A percentile compares a stretch with the other conserved stretches of the same genome.
These are phyloP conservation scores for Atrina japonica DNA, from an alignment of 2,888 invertebrate genomes.

Conservation along the genomic window DNA sequence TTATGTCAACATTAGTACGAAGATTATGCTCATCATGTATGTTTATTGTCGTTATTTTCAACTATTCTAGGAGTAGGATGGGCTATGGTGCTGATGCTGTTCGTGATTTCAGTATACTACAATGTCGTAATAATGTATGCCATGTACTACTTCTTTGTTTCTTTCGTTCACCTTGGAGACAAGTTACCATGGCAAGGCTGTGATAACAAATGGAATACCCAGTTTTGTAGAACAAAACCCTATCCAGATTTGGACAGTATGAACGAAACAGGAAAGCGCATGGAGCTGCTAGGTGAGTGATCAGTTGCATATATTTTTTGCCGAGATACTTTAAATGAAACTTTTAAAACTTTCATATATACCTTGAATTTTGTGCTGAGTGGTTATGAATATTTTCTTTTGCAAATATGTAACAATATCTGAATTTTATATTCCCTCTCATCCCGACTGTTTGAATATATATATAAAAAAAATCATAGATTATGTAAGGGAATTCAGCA, in stretches of 20 bases:
- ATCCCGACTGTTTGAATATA: no score
- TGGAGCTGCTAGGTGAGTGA: not conserved
- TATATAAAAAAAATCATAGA: no score
- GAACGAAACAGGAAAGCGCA: slow-evolving; percentile 36
- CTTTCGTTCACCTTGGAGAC: slow-evolving; percentile 70
- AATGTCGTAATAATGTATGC: slow-evolving; percentile 73
- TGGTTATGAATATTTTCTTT: no score
- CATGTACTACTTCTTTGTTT: slow-evolving; percentile 74
- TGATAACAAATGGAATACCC: slow-evolving; percentile 61
- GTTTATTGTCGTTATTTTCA: slow-evolving; percentile 5
- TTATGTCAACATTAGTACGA: no score
- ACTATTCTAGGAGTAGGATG: slow-evolving; percentile 74
- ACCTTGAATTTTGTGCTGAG: no score
- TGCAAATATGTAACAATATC: no score
- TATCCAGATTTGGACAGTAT: slow-evolving; percentile 57
- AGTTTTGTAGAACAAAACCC: slow-evolving; percentile 52
- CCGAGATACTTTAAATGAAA: no score
- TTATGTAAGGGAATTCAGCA: no score
- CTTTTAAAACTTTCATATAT: no score
- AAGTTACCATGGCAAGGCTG: slow-evolving; percentile 69
- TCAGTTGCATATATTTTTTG: no score
- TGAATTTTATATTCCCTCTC: no score
- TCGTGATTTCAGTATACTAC: slow-evolving; percentile 69
- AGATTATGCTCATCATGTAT: not conserved
- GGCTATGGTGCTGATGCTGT: slow-evolving; percentile 68